Conservation (phyloP, 2,113 vertebrate species). For the Spheniscus mendiculus region DNA sequence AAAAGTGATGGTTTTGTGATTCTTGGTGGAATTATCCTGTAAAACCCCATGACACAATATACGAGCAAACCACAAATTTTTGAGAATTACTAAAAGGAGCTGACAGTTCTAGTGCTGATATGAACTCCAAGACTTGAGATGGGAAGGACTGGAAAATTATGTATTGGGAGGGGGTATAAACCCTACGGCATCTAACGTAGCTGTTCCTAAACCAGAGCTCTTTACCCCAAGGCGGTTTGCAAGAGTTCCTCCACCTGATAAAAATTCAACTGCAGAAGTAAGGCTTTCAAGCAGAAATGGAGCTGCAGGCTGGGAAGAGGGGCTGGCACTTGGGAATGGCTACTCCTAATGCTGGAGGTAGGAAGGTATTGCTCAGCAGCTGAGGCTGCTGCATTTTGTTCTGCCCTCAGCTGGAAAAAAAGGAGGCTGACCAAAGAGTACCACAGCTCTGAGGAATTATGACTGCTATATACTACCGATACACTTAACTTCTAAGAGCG, state of each 20-base stretch:
- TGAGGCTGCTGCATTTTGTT: neutral
- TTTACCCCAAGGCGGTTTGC: neutral
- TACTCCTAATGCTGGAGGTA: neutral
- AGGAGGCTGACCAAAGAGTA: neutral
- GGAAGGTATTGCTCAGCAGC: neutral
- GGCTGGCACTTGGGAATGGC: neutral
- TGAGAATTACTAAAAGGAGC: neutral
- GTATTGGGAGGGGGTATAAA: neutral
- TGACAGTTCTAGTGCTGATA: neutral
- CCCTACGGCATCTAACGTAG: neutral
- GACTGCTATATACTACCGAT: neutral
- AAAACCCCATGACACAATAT: slow-evolving; percentile 7
- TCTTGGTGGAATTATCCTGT: neutral
- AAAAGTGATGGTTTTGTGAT: neutral
- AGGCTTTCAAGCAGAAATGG: neutral
- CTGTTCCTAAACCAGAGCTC: neutral
- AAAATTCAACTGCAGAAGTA: neutral
- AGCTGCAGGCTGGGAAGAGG: neutral
- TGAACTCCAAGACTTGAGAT: neutral
- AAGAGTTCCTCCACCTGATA: neutral
- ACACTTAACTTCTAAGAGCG: neutral
- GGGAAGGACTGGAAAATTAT: neutral
- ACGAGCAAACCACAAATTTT: neutral
- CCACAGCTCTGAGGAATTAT: neutral
- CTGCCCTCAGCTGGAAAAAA: neutral